Conservation (phyloP, 2,888 invertebrate genomes). For the Oscheius onirici region DNA sequence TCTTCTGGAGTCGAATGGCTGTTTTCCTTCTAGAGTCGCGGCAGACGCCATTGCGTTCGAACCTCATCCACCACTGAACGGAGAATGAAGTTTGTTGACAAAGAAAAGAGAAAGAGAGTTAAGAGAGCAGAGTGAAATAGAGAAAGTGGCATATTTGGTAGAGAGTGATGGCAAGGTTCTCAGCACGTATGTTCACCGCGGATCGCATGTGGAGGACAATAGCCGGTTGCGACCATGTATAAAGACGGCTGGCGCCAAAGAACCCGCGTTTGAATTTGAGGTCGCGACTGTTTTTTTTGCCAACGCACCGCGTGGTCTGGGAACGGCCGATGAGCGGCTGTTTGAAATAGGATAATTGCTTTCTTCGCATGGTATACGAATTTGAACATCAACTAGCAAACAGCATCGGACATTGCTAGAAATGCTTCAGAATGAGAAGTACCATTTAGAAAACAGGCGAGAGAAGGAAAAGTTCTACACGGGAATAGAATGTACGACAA, state of each 20-base stretch:
- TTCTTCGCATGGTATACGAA: neutral
- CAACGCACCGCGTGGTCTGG: neutral
- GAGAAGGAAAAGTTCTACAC: too few species aligned
- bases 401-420: too few species aligned
- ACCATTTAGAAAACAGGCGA: too few species aligned
- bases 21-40: constrained; percentile 22
- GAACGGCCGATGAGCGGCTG: constrained; percentile 7
- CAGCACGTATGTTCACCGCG: constrained; percentile 9
- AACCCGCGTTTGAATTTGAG: constrained; percentile 28
- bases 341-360: constrained; percentile 3
- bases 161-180: neutral
- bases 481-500: too few species aligned
- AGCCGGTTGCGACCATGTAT: constrained; percentile 12
- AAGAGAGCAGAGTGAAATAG: constrained; percentile 5
- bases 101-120: neutral
- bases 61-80: constrained; percentile 1
- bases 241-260: constrained; percentile 27
- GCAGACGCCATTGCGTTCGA: constrained; percentile 8
- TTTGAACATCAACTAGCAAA: too few species aligned
- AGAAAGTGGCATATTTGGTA: constrained; percentile 8
- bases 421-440: too few species aligned
- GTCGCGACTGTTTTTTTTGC: constrained; percentile 28
- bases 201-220: constrained; percentile 21
- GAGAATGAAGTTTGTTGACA: neutral
- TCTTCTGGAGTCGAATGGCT: constrained; percentile 16